Conservation (phyloP, 2,888 invertebrate species). For the Auanema sp. region DNA sequence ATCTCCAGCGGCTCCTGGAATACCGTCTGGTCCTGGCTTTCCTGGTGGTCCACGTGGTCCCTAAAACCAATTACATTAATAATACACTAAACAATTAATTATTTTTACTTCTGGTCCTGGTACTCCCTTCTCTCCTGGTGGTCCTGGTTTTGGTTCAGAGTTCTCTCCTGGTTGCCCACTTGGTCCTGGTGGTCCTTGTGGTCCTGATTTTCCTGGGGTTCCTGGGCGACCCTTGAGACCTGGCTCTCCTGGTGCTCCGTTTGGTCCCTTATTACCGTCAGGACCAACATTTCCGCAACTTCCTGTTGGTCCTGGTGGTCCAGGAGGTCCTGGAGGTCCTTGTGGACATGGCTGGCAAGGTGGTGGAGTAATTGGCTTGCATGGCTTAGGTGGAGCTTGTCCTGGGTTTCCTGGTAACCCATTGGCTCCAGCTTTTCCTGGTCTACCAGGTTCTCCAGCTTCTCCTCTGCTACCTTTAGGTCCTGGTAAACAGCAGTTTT, state of each 20-base stretch:
- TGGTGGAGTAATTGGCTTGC: conserved; percentile 48
- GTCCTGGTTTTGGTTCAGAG: conserved; percentile 29
- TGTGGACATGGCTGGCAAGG: conserved; percentile 40
- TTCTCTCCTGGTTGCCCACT: no score
- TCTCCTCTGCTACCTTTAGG: conserved; percentile 32
- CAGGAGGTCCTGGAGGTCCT: conserved; percentile 27
- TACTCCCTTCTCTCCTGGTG: conserved; percentile 36
- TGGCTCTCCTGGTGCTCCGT: conserved; percentile 32
- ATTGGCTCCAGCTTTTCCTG: conserved; percentile 46
- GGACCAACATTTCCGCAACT: conserved; percentile 20
- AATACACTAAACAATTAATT: no score
- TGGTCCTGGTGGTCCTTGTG: conserved; percentile 36
- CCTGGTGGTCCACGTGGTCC: conserved; percentile 17
- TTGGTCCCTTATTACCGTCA: conserved; percentile 33
- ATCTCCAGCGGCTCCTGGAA: conserved; percentile 19
- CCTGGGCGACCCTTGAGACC: conserved; percentile 41
- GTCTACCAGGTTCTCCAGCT: conserved; percentile 41
- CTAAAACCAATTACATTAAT: no score
- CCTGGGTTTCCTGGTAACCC: conserved; percentile 44
- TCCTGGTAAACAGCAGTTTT: conserved; percentile 31
- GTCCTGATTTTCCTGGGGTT: conserved; percentile 44
- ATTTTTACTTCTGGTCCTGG: conserved; percentile 2
- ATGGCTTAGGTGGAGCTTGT: conserved; percentile 36
- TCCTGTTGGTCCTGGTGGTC: conserved; percentile 20
- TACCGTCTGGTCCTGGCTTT: conserved; percentile 18